Base-by-base conservation (phyloP, 2,113 vertebrate genomes). In the Archilochus colubris region DNA sequence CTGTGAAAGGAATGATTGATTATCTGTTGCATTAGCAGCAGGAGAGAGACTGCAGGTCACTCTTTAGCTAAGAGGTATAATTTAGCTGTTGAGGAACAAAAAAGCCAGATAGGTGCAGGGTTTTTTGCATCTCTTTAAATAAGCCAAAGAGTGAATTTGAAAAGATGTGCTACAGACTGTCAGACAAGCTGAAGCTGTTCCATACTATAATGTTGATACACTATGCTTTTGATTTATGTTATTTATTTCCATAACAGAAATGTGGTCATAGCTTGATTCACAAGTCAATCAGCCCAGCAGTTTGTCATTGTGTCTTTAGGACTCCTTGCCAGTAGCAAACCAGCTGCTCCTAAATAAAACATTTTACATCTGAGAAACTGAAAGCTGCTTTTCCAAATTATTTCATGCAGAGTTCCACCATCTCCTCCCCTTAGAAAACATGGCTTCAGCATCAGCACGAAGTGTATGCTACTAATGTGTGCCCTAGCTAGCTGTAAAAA, bases 11-110 rank as follows among this genome's bases (percentile, higher is more conserved):
- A 76, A 57, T 87, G 80, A 94, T 76, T 88, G 89, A 95, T 94
- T 63, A 87, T 86, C 74, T 92, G 61, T 48, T 88, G 83, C 83
- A 51, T 78, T 91, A 89, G 68, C 83, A 93, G 89, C 89, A 86
- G 91, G 48, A 91, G 74, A 93, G 40, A 67, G 48, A 48, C 58
- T 78, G 89, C 46, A 54, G 87, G 80, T 91, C 63, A 36, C 62
- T 69, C 64, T 78, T 93, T 22, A 86, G 62, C 87, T 88, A 93
- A 95, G 54, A 68, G 50, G 44, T 63, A 55, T 70, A 7, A 6
- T 89, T 94, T 89, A 94, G 27, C 62, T 90, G 63, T 75, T 68
- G 27, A 21, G 18, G 21, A 38, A 63, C 55, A 58, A 74, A 48
- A 44, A 19, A 50, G 40, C 21, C 54, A 76, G 54, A 51, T 70